Conservation (phyloP, 2,797 vertebrate genomes). For the Paguma larvata region DNA sequence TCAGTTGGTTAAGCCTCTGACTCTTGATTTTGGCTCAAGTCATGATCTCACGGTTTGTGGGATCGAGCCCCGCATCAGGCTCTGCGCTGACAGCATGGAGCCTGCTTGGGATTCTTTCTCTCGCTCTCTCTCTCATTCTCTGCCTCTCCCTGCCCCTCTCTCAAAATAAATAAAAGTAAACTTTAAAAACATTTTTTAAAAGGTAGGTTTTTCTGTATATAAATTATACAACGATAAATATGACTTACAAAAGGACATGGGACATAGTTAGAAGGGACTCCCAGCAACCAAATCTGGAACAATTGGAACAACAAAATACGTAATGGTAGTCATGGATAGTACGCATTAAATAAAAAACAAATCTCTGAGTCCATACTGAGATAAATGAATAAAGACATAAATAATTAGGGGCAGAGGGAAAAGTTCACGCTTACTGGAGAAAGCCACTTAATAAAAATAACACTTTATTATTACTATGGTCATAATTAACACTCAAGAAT, state of each 20-base stretch:
- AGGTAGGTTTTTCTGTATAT: background rate
- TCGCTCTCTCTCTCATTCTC: too few species aligned
- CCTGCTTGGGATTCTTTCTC: too few species aligned
- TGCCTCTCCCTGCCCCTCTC: too few species aligned
- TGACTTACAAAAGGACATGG: background rate
- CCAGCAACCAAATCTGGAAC: background rate
- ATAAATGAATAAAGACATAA: background rate
- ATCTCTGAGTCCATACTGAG: background rate
- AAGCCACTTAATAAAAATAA: background rate
- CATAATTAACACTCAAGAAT: background rate
- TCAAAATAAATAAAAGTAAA: too few species aligned
- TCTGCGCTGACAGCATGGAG: too few species aligned
- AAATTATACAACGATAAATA: background rate
- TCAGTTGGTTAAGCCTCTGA: too few species aligned
- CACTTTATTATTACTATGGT: background rate
- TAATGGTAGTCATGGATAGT: background rate
- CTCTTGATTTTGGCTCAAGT: too few species aligned
- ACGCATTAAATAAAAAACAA: background rate
- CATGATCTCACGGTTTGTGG: too few species aligned
- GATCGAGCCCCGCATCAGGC: too few species aligned
- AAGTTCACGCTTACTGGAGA: background rate
- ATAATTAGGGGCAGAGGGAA: background rate
- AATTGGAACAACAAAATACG: conserved; percentile 50
- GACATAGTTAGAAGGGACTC: background rate
- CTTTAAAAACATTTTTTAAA: too few species aligned